Percentiles rank a stretch among this genome's conserved stretches.
These are phyloP conservation scores for Herpetotheres cachinnans DNA, from an alignment of 2,113 vertebrate species.

Conservation along the genomic window DNA sequence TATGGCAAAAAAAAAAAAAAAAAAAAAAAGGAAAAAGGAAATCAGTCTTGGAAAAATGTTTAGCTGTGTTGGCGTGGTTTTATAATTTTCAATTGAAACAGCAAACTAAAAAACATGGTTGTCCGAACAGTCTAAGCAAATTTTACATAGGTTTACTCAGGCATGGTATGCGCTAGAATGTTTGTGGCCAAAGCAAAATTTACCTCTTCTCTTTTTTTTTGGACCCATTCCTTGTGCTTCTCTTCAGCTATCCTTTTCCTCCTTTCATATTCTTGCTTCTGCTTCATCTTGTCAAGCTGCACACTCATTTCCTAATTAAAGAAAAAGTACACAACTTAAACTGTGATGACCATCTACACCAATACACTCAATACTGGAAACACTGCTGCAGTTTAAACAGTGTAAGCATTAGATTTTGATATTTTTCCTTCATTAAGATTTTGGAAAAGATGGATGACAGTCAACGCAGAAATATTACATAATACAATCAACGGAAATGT, in stretches of 20 bases:
- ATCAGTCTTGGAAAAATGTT: background rate
- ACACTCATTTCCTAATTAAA: slow-evolving; percentile 72
- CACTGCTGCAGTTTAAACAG: background rate
- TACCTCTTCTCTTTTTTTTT: slow-evolving; percentile 85
- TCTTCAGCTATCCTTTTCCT: slow-evolving; percentile 80
- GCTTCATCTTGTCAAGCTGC: slow-evolving; percentile 72
- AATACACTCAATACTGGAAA: background rate
- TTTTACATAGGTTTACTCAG: background rate
- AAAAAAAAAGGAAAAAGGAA: background rate
- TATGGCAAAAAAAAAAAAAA: background rate
- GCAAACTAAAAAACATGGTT: background rate
- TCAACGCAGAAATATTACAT: background rate
- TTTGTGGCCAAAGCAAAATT: background rate
- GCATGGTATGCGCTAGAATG: background rate
- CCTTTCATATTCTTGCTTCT: slow-evolving; percentile 73
- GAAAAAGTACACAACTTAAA: background rate
- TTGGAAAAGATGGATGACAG: background rate
- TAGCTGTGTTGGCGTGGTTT: background rate
- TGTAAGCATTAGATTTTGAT: background rate
- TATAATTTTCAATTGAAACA: background rate
- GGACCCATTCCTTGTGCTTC: slow-evolving; percentile 87
- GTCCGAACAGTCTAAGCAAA: background rate
- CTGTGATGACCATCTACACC: background rate
- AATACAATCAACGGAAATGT: background rate
- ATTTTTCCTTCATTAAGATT: background rate